Percentiles rank a stretch among this genome's conserved stretches.
Conservation (phyloP, 1,140 invertebrate species). For the Onthophagus taurus region DNA sequence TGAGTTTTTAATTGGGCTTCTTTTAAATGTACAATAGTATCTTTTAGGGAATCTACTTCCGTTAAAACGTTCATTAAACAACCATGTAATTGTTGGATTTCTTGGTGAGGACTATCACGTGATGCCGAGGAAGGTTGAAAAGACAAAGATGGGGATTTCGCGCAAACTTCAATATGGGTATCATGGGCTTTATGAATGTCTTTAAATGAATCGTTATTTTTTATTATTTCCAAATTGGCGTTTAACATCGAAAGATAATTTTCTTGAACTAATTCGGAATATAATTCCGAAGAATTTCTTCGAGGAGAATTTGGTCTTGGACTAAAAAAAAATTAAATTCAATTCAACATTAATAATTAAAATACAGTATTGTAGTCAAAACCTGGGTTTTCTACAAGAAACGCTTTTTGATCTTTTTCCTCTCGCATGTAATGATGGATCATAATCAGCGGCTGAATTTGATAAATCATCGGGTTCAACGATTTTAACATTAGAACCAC, state of each 20-base stretch:
- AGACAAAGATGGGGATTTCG: too few species aligned
- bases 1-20: conserved; percentile 12
- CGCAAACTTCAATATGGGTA: too few species aligned
- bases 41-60: conserved; percentile 19
- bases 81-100: conserved; percentile 19
- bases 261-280: background rate
- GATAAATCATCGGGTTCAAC: background rate
- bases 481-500: background rate
- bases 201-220: too few species aligned
- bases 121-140: too few species aligned
- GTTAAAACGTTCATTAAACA: conserved; percentile 18
- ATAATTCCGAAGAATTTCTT: background rate
- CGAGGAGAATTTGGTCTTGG: background rate
- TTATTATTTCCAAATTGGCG: too few species aligned
- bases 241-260: background rate
- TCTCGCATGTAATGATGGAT: too few species aligned
- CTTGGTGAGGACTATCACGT: conserved; percentile 17
- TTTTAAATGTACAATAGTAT: conserved; percentile 14
- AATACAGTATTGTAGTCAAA: background rate
- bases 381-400: background rate
- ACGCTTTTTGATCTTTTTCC: background rate
- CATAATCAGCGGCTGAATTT: too few species aligned
- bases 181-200: too few species aligned
- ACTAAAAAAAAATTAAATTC: background rate
- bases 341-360: too few species aligned